Base-by-base conservation (phyloP, 2,888 invertebrate species). In the Chymomyza fuscimana region DNA sequence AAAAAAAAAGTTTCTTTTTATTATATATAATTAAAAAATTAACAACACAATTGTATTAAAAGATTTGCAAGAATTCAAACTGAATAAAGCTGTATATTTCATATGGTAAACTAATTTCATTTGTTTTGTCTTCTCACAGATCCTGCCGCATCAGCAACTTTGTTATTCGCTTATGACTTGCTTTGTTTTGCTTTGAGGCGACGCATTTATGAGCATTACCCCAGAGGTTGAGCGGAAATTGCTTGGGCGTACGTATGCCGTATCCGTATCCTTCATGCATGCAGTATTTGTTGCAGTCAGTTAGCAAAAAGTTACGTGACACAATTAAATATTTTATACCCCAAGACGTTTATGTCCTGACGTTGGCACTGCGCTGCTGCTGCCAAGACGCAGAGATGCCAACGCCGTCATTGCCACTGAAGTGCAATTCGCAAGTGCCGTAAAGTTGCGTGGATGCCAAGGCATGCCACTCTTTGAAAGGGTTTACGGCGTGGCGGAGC, bases 81-180 rank as follows among this genome's bases (percentile, higher is more conserved):
- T 86, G 82, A 83, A 88, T 83, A 87, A 88, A 83, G 84, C 82
- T 86, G 86, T 82, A 76, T 87, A 83, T 84, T 83, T 88, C 82
- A 84, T 88, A 84, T 87, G 82, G 82, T 87, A 88, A 54, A 69
- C 64, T 50, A 67, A 69, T 69, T 58, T 50, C 25, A 40, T 46
- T 60, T 56, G 40, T 46, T 52, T 50, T 63, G 72, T 56, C 50
- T 63, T 73, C 64, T 68, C 61, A 40, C 54, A 25, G 12, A 12
- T 46, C 12, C 12, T 46, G 12, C 40, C 68, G 64, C 56, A 62
- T 1, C 52, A 62, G 66, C 54, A 69, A 71, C 16, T 52, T 32
- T 19, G 19, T 19, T 19, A 19, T 19, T 19, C 19, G 19, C 19
- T 19, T 19, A 19, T 19, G 19, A 19, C 19, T 1, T 19, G 19